Evolutionary conservation across 1,140 invertebrate species (phyloP), one percentile per base, ranked within the genome.

Genomic region (Aleiodes sp.): DNA sequence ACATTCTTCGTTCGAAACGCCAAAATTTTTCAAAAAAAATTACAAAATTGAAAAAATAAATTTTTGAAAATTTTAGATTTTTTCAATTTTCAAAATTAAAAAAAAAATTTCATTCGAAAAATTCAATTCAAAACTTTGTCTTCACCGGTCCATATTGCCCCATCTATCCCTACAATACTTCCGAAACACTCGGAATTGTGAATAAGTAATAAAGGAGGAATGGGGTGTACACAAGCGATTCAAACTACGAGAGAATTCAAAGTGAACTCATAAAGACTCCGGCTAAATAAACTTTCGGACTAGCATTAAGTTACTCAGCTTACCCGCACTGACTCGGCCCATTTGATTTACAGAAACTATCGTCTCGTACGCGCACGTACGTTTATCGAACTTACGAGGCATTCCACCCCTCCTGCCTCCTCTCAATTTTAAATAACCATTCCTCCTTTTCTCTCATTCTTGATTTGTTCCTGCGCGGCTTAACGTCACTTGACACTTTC

Each of bases 241-340:
- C 37, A 6, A 43, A 21, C 31, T 41, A 41, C 65, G 24, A 82
- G 81, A 82, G 80, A 82, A 81, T 82, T 81, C 79, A 76, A 78
- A 82, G 81, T 82, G 79, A 83, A 79, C 78, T 79, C 79, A 43
- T 82, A 82, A 83, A 82, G 24, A 28, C 80, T 65, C 67, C 73
- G 72, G 77, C 80, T 82, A 83, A 83, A 83, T 83, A 82, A 82
- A 82, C 80, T 78, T 81, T 37, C 64, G 75, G 71, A 64, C 73
- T 73, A 74, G 72, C 73, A 73, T 66, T 75, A 74, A 73, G 73
- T 72, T 67, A 61, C 29, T 61, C 21, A 19, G 33, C n/a, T n/a
- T n/a, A n/a, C n/a, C n/a, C n/a, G 33, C 35, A 61, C 29, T 72
- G 73, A 72, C 75, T 80, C 72, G 74, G 65, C 71, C 68, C 21